Conservation (phyloP, 2,888 invertebrate genomes). For the Harpalus rubripes region DNA sequence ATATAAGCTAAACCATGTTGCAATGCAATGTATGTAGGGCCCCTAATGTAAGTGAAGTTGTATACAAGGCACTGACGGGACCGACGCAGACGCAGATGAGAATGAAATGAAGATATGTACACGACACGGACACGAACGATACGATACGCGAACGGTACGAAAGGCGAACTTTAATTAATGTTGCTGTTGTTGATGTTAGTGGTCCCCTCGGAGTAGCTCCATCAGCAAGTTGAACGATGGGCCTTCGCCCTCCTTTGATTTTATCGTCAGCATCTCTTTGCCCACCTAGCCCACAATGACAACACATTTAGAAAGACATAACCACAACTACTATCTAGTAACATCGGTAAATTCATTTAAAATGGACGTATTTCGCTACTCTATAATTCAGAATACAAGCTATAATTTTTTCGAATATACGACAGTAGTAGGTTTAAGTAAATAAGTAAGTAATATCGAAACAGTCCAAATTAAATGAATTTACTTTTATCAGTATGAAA, state of each 20-base stretch:
- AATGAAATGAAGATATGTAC: conserved; percentile 62
- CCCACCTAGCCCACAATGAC: conserved; percentile 82
- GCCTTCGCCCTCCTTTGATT: conserved; percentile 93
- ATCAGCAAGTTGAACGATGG: conserved; percentile 96
- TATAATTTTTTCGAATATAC: too few relatives aligned
- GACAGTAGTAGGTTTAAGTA: too few relatives aligned
- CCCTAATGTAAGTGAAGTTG: conserved; percentile 52
- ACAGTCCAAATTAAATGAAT: too few relatives aligned
- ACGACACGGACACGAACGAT: conserved; percentile 30
- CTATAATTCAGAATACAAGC: too few relatives aligned
- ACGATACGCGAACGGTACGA: conserved; percentile 47
- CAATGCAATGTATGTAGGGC: conserved; percentile 6
- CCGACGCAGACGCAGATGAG: conserved; percentile 38
- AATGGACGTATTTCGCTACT: too few relatives aligned
- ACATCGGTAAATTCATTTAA: neutral
- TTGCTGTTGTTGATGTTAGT: conserved; percentile 77
- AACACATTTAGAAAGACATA: neutral
- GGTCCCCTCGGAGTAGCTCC: conserved; percentile 96
- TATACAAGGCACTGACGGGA: conserved; percentile 65
- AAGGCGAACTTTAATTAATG: conserved; percentile 11
- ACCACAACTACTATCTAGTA: neutral
- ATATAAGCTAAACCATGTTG: conserved; percentile 53
- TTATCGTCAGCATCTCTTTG: conserved; percentile 93
- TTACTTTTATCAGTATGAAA: too few relatives aligned
- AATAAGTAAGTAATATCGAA: too few relatives aligned